These are phyloP conservation scores for Zygaena filipendulae DNA, from an alignment of 2,888 invertebrate species.

Conservation along the genomic window DNA sequence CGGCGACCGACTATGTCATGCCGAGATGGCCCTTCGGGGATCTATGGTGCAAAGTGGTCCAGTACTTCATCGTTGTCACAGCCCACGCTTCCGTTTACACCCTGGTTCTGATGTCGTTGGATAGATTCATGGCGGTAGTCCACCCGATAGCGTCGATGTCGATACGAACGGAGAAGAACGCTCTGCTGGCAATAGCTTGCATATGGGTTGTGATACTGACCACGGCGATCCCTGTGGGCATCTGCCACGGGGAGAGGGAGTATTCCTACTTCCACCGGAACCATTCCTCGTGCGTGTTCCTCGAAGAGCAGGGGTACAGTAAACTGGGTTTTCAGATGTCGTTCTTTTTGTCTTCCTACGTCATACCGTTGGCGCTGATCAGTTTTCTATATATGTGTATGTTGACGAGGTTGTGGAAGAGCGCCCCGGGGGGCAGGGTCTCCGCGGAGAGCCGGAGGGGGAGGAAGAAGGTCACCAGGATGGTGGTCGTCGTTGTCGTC, in stretches of 20 bases:
- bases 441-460: constrained; percentile 86
- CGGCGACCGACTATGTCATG: constrained; percentile 89
- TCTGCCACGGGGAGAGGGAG: constrained; percentile 80
- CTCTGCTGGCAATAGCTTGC: constrained; percentile 79
- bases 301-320: constrained; percentile 71
- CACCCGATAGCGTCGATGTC: constrained; percentile 92
- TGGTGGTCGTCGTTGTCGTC: constrained; percentile 91
- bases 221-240: constrained; percentile 80
- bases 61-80: constrained; percentile 91
- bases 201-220: constrained; percentile 86
- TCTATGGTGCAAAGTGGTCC: constrained; percentile 89
- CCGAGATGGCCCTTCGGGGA: constrained; percentile 92
- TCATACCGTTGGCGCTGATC: constrained; percentile 87
- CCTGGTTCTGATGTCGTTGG: constrained; percentile 92
- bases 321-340: constrained; percentile 76
- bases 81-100: constrained; percentile 96
- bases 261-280: constrained; percentile 72
- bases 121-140: constrained; percentile 92
- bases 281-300: constrained; percentile 76
- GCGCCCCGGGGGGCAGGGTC: constrained; percentile 82
- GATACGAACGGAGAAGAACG: constrained; percentile 83
- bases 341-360: constrained; percentile 90
- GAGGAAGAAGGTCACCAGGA: constrained; percentile 88
- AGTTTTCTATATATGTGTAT: constrained; percentile 90
- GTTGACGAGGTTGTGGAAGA: constrained; percentile 88